These are phyloP conservation scores for Mesorhabditis belari DNA, from an alignment of 2,888 invertebrate species.

Conservation along the genomic window DNA sequence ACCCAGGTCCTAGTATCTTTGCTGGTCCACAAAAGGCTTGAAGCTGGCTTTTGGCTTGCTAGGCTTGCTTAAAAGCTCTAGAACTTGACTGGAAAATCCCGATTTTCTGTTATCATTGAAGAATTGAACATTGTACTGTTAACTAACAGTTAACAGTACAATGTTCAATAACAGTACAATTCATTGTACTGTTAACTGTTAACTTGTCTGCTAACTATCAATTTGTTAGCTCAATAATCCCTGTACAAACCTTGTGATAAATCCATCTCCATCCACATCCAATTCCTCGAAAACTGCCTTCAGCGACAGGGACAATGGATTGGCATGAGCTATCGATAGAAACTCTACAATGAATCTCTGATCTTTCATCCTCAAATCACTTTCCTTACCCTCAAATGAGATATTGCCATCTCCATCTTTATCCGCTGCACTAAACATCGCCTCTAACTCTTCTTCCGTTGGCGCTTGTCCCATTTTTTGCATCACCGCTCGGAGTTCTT, in stretches of 20 bases:
- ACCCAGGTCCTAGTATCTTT: too few relatives aligned
- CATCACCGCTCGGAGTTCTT: conserved; percentile 50
- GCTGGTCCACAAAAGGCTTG: too few relatives aligned
- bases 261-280: conserved; percentile 52
- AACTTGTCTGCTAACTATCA: neutral
- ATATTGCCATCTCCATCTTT: conserved; percentile 50
- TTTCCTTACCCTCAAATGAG: conserved; percentile 40
- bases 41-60: too few relatives aligned
- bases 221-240: neutral
- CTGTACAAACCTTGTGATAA: conserved; percentile 37
- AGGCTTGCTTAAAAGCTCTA: too few relatives aligned
- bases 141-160: conserved; percentile 1
- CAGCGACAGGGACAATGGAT: conserved; percentile 50
- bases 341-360: too few relatives aligned
- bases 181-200: neutral
- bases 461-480: conserved; percentile 52
- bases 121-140: too few relatives aligned
- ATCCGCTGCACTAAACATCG: conserved; percentile 52
- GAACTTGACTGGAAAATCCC: too few relatives aligned
- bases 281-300: conserved; percentile 51
- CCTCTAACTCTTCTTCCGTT: conserved; percentile 49
- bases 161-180: neutral
- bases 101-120: too few relatives aligned
- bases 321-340: conserved; percentile 47
- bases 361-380: neutral